These are phyloP conservation scores for Drosophila asahinai DNA, from an alignment of 1,140 invertebrate genomes.

Conservation along the genomic window DNA sequence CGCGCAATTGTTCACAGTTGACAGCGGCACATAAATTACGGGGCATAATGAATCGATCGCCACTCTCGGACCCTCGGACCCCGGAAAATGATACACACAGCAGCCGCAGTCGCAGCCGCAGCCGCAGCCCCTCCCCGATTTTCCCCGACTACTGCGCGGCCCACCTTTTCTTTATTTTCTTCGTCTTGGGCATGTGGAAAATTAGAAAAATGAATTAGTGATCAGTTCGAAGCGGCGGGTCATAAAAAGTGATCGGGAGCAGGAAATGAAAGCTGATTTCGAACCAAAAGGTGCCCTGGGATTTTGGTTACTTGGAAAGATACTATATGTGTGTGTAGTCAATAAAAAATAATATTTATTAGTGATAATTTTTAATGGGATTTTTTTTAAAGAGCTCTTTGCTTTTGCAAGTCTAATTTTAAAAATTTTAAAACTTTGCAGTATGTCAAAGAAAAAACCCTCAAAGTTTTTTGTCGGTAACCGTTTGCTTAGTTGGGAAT, in stretches of 20 bases:
- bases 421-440: background rate
- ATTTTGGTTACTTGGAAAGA: background rate
- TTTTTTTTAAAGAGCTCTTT: too few relatives aligned
- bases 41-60: conserved; percentile 68
- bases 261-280: background rate
- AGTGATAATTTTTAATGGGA: background rate
- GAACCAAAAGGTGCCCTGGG: background rate
- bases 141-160: conserved; percentile 24
- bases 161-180: conserved; percentile 33
- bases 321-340: too few relatives aligned
- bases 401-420: background rate
- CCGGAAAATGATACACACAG: background rate
- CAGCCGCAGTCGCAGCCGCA: background rate
- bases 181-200: conserved; percentile 65
- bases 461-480: too few relatives aligned
- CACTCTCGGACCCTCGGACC: conserved; percentile 29
- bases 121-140: background rate
- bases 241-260: conserved; percentile 23
- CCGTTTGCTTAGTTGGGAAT: background rate
- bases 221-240: conserved; percentile 20
- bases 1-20: conserved; percentile 71
- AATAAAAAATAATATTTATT: background rate
- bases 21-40: conserved; percentile 74
- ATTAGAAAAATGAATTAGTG: conserved; percentile 80
- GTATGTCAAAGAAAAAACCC: background rate